A percentile compares a stretch with the other conserved stretches of the same genome.
Conservation (phyloP, 2,888 invertebrate genomes). For the Drosophila glabriapex region DNA sequence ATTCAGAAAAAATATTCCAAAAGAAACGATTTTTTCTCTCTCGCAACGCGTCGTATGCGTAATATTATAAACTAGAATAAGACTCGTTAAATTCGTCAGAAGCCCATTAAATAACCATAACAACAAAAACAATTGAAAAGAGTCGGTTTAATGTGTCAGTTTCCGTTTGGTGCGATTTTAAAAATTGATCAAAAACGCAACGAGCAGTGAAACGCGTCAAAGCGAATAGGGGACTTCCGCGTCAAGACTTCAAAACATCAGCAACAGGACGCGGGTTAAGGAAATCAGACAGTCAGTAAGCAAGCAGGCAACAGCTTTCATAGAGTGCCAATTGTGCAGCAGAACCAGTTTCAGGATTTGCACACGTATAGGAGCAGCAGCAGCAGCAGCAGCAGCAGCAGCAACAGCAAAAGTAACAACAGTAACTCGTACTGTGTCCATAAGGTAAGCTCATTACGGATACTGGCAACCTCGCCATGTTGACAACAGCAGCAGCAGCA, state of each 20-base stretch:
- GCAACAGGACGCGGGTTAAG: slow-evolving; percentile 65
- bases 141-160: slow-evolving; percentile 53
- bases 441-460: slow-evolving; percentile 76
- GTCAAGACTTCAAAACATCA: slow-evolving; percentile 59
- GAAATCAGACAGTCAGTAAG: slow-evolving; percentile 46
- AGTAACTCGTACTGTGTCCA: slow-evolving; percentile 59
- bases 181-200: slow-evolving; percentile 59
- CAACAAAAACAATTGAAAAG: slow-evolving; percentile 6
- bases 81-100: slow-evolving; percentile 9
- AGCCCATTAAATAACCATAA: slow-evolving; percentile 21
- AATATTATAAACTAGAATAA: slow-evolving; percentile 33
- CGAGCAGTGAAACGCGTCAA: slow-evolving; percentile 43
- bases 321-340: slow-evolving; percentile 72
- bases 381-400: slow-evolving; percentile 33
- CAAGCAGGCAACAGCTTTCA: slow-evolving; percentile 36
- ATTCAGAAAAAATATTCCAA: neutral
- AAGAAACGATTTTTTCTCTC: slow-evolving; percentile 4
- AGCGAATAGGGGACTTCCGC: slow-evolving; percentile 71
- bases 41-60: slow-evolving; percentile 57
- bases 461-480: slow-evolving; percentile 48
- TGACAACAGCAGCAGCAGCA: slow-evolving; percentile 51
- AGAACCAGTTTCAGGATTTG: slow-evolving; percentile 59
- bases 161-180: slow-evolving; percentile 67
- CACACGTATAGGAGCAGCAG: slow-evolving; percentile 32
- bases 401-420: slow-evolving; percentile 17